These are phyloP conservation scores for Ataeniobius toweri DNA, from an alignment of 2,797 vertebrate species.

Conservation along the genomic window DNA sequence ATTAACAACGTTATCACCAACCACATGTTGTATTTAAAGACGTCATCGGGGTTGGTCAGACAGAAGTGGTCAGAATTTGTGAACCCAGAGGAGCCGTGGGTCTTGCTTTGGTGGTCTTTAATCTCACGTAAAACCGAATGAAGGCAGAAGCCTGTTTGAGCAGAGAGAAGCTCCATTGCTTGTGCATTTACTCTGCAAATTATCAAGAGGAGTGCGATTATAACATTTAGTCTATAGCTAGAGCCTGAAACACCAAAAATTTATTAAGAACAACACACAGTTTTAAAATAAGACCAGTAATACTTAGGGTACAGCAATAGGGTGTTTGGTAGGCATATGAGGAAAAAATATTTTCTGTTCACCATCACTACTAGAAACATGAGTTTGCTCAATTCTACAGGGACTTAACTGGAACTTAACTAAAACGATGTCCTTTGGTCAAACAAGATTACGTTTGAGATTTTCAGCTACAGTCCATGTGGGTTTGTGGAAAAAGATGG, in stretches of 20 bases:
- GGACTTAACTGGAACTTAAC: too few species aligned
- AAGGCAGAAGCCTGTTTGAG: slow-evolving; percentile 68
- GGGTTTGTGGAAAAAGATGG: too few species aligned
- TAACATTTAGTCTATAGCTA: slow-evolving; percentile 1
- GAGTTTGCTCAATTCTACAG: too few species aligned
- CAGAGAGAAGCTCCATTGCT: slow-evolving; percentile 34
- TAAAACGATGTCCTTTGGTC: too few species aligned
- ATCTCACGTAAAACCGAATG: slow-evolving; percentile 69
- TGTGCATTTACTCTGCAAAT: slow-evolving; percentile 69
- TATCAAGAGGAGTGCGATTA: slow-evolving; percentile 10
- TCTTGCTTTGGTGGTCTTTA: slow-evolving; percentile 69
- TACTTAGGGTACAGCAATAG: too few species aligned
- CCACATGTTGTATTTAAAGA: slow-evolving; percentile 83
- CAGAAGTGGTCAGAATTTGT: slow-evolving; percentile 89
- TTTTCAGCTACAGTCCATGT: too few species aligned
- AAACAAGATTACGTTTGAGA: too few species aligned
- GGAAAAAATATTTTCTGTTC: not conserved
- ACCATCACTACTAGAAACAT: too few species aligned
- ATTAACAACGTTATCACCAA: slow-evolving; percentile 42
- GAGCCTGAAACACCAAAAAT: not conserved
- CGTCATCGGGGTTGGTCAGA: slow-evolving; percentile 83
- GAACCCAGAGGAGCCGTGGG: slow-evolving; percentile 88
- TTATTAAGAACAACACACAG: not conserved
- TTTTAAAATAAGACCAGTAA: not conserved
- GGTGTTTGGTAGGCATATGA: not conserved